Evolutionary conservation across 1,140 invertebrate genomes (phyloP).

Genomic region (Elymnias hypermnestra): DNA sequence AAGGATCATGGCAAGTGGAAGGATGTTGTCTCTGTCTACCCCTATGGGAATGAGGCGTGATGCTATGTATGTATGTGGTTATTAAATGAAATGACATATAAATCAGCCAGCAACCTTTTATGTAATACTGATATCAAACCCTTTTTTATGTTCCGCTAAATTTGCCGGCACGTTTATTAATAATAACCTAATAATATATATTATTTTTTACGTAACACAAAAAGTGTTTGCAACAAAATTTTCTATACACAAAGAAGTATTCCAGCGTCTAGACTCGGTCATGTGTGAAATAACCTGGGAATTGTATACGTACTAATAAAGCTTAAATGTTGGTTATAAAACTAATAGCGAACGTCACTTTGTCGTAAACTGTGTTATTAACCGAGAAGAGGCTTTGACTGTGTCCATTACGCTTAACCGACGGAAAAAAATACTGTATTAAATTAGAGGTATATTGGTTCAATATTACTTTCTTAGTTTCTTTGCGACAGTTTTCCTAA

Average conservation of each 20-base stretch:
- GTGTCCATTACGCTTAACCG: slow-evolving; percentile 24
- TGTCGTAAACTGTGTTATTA: slow-evolving; percentile 60
- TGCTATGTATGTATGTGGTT: too few relatives aligned
- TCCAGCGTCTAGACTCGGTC: slow-evolving; percentile 58
- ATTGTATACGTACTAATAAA: slow-evolving; percentile 64
- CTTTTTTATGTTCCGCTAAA: too few relatives aligned
- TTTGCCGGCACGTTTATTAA: too few relatives aligned
- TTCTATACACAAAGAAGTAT: slow-evolving; percentile 51
- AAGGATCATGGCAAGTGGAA: too few relatives aligned
- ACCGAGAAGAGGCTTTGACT: slow-evolving; percentile 35
- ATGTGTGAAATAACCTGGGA: slow-evolving; percentile 63
- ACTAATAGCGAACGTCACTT: slow-evolving; percentile 60
- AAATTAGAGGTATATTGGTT: not conserved
- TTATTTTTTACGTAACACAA: not conserved
- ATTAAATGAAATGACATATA: too few relatives aligned
- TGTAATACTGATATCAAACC: too few relatives aligned
- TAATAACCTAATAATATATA: too few relatives aligned
- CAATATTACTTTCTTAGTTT: not conserved
- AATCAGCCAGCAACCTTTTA: too few relatives aligned
- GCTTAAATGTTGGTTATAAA: slow-evolving; percentile 61
- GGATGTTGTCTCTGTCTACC: too few relatives aligned
- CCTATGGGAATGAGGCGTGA: too few relatives aligned
- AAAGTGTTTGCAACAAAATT: slow-evolving; percentile 9
- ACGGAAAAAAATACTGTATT: not conserved
- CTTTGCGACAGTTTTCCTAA: not conserved